Conservation (phyloP, 2,888 invertebrate genomes). For the Choreutis nemorana region DNA sequence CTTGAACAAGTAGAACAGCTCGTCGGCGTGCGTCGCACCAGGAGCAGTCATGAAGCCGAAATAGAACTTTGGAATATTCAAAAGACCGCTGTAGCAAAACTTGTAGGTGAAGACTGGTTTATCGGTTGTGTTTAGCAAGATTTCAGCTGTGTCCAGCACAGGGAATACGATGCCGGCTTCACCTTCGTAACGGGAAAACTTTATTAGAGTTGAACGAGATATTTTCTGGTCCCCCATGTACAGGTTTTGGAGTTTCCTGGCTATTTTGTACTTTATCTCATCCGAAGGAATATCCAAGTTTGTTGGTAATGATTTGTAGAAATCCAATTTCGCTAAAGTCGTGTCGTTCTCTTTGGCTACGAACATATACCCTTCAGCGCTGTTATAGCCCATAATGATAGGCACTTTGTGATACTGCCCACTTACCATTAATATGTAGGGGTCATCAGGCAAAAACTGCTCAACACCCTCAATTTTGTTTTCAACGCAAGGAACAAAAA, state of each 20-base stretch:
- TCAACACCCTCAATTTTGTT: slow-evolving; percentile 22
- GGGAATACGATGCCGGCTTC: slow-evolving; percentile 41
- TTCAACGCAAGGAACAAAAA: slow-evolving; percentile 52
- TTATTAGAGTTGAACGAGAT: slow-evolving; percentile 31
- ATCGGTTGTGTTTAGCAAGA: slow-evolving; percentile 23
- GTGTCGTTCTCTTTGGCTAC: slow-evolving; percentile 48
- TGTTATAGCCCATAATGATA: slow-evolving; percentile 42
- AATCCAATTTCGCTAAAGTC: slow-evolving; percentile 30
- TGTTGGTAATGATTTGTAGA: slow-evolving; percentile 34
- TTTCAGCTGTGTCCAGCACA: slow-evolving; percentile 28
- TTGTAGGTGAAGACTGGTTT: slow-evolving; percentile 36
- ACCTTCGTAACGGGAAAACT: slow-evolving; percentile 40
- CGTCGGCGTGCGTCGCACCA: slow-evolving; percentile 53
- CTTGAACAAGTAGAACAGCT: slow-evolving; percentile 52
- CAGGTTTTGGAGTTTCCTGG: slow-evolving; percentile 29
- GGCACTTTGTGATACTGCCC: slow-evolving; percentile 39
- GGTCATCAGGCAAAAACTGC: slow-evolving; percentile 32
- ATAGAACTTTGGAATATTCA: slow-evolving; percentile 37
- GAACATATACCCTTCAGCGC: slow-evolving; percentile 47
- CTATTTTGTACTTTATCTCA: slow-evolving; percentile 21
- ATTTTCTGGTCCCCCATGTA: slow-evolving; percentile 46
- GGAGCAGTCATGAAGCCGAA: slow-evolving; percentile 28
- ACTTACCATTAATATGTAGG: slow-evolving; percentile 31
- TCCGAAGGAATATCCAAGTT: slow-evolving; percentile 31
- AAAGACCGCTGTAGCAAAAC: slow-evolving; percentile 37